Evolutionary conservation across 53 echinoderm and acorn worm genomes (phyloP).

Genomic region (Stichopus horrens): DNA sequence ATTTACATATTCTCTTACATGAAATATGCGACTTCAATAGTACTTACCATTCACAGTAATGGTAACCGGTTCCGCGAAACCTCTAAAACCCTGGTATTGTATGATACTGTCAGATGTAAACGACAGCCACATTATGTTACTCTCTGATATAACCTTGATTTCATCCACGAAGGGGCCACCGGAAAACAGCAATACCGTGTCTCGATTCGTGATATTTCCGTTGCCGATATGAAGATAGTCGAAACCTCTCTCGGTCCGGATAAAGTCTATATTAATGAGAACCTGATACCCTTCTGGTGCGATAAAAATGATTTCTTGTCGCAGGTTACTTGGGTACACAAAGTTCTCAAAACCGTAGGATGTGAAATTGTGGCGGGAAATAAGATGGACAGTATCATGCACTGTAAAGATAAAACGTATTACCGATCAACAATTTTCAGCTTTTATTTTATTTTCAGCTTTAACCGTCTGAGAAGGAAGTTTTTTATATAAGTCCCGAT

Average conservation of each 20-base stretch:
- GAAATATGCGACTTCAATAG: neutral
- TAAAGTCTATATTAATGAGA: neutral
- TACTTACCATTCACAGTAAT: neutral
- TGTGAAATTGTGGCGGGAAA: neutral
- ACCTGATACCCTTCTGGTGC: neutral
- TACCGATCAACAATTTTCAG: no score
- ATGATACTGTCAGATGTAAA: neutral
- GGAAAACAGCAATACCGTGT: neutral
- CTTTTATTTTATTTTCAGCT: no score
- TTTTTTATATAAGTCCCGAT: no score
- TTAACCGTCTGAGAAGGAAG: no score
- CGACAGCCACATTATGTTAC: neutral
- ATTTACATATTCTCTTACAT: no score
- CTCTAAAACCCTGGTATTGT: neutral
- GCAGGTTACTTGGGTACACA: neutral
- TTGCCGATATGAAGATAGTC: neutral
- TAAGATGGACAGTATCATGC: neutral
- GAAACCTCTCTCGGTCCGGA: neutral
- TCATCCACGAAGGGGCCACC: neutral
- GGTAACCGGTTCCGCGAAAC: conserved; percentile 5
- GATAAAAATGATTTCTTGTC: neutral
- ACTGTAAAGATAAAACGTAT: neutral
- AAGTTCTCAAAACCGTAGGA: neutral
- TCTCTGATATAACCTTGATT: neutral
- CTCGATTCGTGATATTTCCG: neutral